Percentiles rank a stretch among this genome's conserved stretches.
Evolutionary conservation across 2,888 invertebrate genomes (phyloP).

Genomic region (Eilema sororculum): DNA sequence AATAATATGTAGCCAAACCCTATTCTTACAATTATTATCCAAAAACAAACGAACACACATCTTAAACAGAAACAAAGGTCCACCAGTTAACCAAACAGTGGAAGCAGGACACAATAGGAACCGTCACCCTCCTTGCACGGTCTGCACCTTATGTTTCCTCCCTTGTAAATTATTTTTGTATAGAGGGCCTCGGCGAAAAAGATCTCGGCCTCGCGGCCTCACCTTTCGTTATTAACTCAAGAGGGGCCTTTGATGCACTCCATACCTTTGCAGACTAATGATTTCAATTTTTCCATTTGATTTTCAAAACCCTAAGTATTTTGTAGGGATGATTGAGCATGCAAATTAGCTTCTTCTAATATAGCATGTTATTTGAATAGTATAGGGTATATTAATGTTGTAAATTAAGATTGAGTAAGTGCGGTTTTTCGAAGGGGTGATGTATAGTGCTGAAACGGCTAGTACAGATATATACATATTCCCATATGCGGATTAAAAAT

Average conservation of each 20-base stretch:
- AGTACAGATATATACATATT: too few relatives aligned
- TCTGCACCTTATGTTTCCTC: slow-evolving; percentile 50
- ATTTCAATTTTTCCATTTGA: slow-evolving; percentile 74
- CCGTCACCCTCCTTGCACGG: slow-evolving; percentile 36
- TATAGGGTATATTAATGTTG: slow-evolving; percentile 32
- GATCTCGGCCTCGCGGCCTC: slow-evolving; percentile 67
- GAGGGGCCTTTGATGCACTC: slow-evolving; percentile 78
- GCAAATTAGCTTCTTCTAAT: slow-evolving; percentile 56
- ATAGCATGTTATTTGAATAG: slow-evolving; percentile 39
- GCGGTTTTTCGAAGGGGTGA: background rate
- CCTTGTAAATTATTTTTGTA: slow-evolving; percentile 72
- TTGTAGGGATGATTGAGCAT: slow-evolving; percentile 55
- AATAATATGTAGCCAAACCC: background rate
- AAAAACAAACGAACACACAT: slow-evolving; percentile 24
- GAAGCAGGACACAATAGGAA: slow-evolving; percentile 66
- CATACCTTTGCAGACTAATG: slow-evolving; percentile 75
- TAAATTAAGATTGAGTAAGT: slow-evolving; percentile 33
- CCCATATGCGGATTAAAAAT: too few relatives aligned
- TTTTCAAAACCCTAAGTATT: slow-evolving; percentile 58
- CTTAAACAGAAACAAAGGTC: slow-evolving; percentile 49
- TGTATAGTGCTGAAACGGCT: background rate
- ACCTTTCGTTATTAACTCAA: slow-evolving; percentile 83
- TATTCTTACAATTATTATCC: background rate
- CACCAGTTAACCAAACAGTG: slow-evolving; percentile 64
- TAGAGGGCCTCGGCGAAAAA: slow-evolving; percentile 72